phyloP scores from a whole-genome alignment of 2,797 vertebrate genomes.

The Gallinago nigripennis region DNA sequence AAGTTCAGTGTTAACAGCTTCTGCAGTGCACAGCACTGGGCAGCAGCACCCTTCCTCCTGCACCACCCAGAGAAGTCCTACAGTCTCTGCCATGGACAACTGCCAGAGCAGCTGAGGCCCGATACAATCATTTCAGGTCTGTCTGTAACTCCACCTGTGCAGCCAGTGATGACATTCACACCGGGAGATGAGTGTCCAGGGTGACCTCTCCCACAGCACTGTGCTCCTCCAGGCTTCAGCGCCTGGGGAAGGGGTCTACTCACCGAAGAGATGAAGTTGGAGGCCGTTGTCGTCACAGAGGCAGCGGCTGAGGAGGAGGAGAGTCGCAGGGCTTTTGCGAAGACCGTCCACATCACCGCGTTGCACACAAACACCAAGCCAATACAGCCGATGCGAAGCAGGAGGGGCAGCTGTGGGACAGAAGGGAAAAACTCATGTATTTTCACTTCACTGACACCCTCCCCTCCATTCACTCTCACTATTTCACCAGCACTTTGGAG shows the following conservation, averaged over 20 bases:
- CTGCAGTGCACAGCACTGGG: background rate
- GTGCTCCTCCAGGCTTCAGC: background rate
- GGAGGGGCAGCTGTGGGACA: conserved; percentile 79
- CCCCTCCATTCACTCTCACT: background rate
- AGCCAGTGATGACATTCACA: rapidly evolving
- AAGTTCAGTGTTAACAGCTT: background rate
- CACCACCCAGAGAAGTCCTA: background rate
- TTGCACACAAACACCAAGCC: conserved; percentile 86
- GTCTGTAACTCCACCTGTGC: background rate
- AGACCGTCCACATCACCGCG: conserved; percentile 93
- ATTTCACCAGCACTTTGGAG: background rate
- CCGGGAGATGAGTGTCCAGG: background rate
- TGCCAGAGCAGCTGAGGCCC: background rate
- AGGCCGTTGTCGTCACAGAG: conserved; percentile 90
- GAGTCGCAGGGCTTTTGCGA: conserved; percentile 90
- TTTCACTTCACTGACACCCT: background rate
- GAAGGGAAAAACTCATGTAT: background rate
- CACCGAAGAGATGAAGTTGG: conserved; percentile 93
- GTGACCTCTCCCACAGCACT: rapidly evolving
- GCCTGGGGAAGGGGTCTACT: conserved; percentile 62
- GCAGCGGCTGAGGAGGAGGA: conserved; percentile 89
- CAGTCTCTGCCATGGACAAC: rapidly evolving
- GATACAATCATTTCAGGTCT: background rate
- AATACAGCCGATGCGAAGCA: conserved; percentile 79
- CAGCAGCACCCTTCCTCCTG: background rate